Conservation (phyloP, 37 sponge, comb jelly and placozoan genomes). For the Spongia lamella region DNA sequence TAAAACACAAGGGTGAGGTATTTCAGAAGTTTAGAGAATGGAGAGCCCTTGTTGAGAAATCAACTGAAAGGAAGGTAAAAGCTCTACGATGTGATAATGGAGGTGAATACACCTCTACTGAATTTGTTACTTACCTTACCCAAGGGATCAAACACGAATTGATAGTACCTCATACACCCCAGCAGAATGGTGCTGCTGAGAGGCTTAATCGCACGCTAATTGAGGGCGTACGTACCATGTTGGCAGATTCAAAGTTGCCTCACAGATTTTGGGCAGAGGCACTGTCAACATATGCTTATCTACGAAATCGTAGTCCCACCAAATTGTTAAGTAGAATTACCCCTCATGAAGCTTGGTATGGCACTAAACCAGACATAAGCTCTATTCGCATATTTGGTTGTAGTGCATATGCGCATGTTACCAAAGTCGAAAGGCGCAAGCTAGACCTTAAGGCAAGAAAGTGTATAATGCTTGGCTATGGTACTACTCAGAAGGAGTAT, state of each 20-base stretch:
- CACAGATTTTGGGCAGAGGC: constrained; percentile 41
- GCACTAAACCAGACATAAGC: not conserved
- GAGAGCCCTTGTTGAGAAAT: constrained; percentile 23
- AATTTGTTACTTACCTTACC: constrained; percentile 6
- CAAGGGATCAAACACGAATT: constrained; percentile 27
- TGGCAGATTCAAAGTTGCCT: constrained; percentile 31
- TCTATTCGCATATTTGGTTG: constrained; percentile 36
- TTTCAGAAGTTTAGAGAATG: constrained; percentile 10
- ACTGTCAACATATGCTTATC: constrained; percentile 9
- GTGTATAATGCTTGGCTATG: constrained; percentile 44
- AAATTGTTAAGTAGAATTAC: constrained; percentile 6
- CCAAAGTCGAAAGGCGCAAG: constrained; percentile 16
- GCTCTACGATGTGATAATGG: constrained; percentile 2
- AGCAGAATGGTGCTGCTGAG: constrained; percentile 47
- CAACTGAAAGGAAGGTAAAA: not conserved
- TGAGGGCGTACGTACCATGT: constrained; percentile 35
- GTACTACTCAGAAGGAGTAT: constrained; percentile 22
- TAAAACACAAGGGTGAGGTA: constrained; percentile 4
- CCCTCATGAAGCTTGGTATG: constrained; percentile 27
- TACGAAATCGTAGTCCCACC: constrained; percentile 21
- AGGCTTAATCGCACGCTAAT: constrained; percentile 41
- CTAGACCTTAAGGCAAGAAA: constrained; percentile 27
- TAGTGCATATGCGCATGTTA: constrained; percentile 32
- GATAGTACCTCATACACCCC: constrained; percentile 44
- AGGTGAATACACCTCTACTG: constrained; percentile 33